Conservation (phyloP, 2,113 vertebrate genomes). For the Chascanopsetta lugubris region DNA sequence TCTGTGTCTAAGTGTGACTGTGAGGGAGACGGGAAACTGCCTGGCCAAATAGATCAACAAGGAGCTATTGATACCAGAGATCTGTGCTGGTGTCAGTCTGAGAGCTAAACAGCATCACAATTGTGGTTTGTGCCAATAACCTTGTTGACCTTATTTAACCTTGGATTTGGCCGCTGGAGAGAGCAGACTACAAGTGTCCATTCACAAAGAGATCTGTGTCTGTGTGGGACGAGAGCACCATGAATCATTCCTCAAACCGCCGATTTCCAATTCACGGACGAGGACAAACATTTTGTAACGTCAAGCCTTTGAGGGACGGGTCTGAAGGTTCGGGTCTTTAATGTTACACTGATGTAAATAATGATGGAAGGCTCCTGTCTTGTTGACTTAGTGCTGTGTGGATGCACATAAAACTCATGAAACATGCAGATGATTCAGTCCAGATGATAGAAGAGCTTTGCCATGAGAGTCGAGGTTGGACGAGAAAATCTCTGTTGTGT, state of each 20-base stretch:
- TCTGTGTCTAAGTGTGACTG: constrained; percentile 1
- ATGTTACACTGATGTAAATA: too few species aligned
- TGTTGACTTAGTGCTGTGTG: too few species aligned
- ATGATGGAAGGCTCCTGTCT: too few species aligned
- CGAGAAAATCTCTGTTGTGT: too few species aligned
- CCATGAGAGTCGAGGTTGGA: too few species aligned
- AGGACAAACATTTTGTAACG: constrained; percentile 6
- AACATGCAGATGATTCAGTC: too few species aligned
- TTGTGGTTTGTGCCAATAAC: constrained; percentile 73
- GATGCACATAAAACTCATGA: too few species aligned
- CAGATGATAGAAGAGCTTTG: too few species aligned
- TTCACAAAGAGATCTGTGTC: constrained; percentile 61
- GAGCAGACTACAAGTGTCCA: constrained; percentile 67
- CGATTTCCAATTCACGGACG: constrained; percentile 13
- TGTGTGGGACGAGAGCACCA: constrained; percentile 23
- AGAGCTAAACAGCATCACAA: constrained; percentile 72
- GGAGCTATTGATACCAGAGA: constrained; percentile 69
- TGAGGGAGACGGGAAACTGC: constrained; percentile 40
- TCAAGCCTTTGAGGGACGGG: too few species aligned
- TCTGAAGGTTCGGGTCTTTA: too few species aligned
- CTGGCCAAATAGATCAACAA: constrained; percentile 70
- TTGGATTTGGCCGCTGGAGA: constrained; percentile 63
- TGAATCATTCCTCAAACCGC: constrained; percentile 41
- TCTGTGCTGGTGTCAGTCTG: constrained; percentile 66
- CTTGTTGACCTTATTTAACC: constrained; percentile 75